These are phyloP conservation scores for Butorides virescens DNA, from an alignment of 2,113 vertebrate species.

Conservation along the genomic window DNA sequence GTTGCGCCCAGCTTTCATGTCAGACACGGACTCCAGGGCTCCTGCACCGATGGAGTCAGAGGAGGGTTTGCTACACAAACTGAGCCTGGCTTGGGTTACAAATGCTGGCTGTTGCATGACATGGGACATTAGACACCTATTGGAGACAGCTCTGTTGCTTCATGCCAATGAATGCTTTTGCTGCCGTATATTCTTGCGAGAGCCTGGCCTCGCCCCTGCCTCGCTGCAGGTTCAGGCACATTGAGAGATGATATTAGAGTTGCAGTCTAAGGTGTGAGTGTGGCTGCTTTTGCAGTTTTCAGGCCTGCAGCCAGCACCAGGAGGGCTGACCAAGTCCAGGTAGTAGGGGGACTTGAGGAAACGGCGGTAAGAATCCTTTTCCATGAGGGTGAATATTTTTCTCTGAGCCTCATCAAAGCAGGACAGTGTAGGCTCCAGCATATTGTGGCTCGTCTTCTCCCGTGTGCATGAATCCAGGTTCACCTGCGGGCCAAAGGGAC, in stretches of 20 bases:
- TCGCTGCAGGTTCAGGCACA: constrained; percentile 48
- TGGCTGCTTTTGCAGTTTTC: constrained; percentile 67
- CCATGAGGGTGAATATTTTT: constrained; percentile 91
- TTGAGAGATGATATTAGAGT: constrained; percentile 64
- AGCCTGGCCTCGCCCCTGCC: neutral
- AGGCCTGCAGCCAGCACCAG: neutral
- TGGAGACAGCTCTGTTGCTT: constrained; percentile 53
- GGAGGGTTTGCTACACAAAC: constrained; percentile 37
- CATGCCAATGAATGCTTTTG: constrained; percentile 56
- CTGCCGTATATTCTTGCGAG: neutral
- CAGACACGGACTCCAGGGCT: constrained; percentile 6
- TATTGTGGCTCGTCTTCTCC: constrained; percentile 78
- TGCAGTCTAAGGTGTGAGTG: constrained; percentile 57
- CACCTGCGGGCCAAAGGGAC: constrained; percentile 75
- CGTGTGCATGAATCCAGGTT: constrained; percentile 91
- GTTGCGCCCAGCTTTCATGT: neutral
- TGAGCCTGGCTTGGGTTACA: constrained; percentile 36
- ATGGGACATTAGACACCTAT: constrained; percentile 36
- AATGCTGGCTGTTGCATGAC: constrained; percentile 50
- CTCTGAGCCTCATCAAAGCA: constrained; percentile 90
- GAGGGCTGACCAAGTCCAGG: constrained; percentile 75
- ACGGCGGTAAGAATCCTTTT: constrained; percentile 93
- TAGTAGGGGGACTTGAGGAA: constrained; percentile 92
- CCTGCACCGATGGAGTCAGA: neutral
- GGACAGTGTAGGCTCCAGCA: constrained; percentile 78